phyloP scores from a whole-genome alignment of 53 echinoderm and acorn worm species.

The Antedon mediterranea region DNA sequence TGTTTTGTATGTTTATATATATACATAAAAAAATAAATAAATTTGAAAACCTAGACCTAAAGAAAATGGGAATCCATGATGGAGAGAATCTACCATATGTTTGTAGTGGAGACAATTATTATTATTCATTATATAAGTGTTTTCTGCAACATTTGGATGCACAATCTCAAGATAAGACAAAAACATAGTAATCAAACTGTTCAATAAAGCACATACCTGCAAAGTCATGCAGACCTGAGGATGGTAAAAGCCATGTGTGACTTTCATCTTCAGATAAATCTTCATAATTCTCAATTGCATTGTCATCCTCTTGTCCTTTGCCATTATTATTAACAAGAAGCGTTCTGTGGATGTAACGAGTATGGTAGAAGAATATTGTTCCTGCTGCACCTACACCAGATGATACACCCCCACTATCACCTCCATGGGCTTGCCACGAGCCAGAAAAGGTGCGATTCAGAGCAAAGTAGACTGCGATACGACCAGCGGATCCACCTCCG shows the following conservation, averaged over 20 bases:
- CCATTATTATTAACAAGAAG: constrained; percentile 66
- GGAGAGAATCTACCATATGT: too few species aligned
- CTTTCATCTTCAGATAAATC: constrained; percentile 67
- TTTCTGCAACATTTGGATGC: too few species aligned
- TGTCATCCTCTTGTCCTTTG: constrained; percentile 47
- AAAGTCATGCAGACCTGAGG: constrained; percentile 55
- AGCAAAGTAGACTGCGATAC: constrained; percentile 71
- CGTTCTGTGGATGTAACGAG: constrained; percentile 59
- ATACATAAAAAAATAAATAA: too few species aligned
- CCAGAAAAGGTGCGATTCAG: constrained; percentile 81
- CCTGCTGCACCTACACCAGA: constrained; percentile 73
- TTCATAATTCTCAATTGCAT: constrained; percentile 37
- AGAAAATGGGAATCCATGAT: too few species aligned
- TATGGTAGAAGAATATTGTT: constrained; percentile 80
- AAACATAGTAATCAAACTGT: too few species aligned
- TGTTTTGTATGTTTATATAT: too few species aligned
- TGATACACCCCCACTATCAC: constrained; percentile 29
- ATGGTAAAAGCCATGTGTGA: constrained; percentile 64
- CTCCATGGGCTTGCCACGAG: constrained; percentile 70
- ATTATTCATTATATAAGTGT: too few species aligned
- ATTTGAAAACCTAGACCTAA: too few species aligned
- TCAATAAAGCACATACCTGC: constrained; percentile 27
- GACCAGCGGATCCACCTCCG: constrained; percentile 73
- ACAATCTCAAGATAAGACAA: too few species aligned
- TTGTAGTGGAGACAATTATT: too few species aligned